These are phyloP conservation scores for Auanema freiburgensis DNA, from an alignment of 2,888 invertebrate genomes.

Conservation along the genomic window DNA sequence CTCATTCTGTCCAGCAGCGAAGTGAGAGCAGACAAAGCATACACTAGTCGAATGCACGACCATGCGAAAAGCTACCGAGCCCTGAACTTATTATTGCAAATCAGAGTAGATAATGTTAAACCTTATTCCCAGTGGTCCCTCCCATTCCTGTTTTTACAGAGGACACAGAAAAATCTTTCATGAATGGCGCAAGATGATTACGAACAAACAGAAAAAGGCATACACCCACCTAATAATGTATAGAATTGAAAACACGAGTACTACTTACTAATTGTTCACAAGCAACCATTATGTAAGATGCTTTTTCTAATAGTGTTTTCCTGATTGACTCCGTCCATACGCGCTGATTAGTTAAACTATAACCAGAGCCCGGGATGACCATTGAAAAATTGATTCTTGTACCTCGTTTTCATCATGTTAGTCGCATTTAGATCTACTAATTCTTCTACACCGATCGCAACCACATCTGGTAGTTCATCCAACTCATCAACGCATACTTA, in stretches of 20 bases:
- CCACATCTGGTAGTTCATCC: conserved; percentile 78
- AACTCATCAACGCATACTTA: conserved; percentile 32
- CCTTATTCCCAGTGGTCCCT: conserved; percentile 96
- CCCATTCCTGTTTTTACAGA: conserved; percentile 94
- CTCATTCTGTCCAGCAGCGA: conserved; percentile 97
- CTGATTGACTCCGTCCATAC: conserved; percentile 93
- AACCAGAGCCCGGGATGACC: conserved; percentile 19
- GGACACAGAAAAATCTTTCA: conserved; percentile 68
- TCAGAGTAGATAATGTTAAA: conserved; percentile 70
- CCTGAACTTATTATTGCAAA: conserved; percentile 23
- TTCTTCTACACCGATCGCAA: conserved; percentile 97
- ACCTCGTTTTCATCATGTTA: conserved; percentile 92
- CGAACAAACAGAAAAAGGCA: conserved; percentile 92
- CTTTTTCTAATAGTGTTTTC: conserved; percentile 68
- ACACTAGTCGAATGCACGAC: conserved; percentile 88
- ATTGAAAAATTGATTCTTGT: too few species aligned
- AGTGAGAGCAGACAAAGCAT: conserved; percentile 97
- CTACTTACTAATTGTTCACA: conserved; percentile 50
- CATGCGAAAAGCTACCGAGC: conserved; percentile 68
- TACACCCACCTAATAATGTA: conserved; percentile 87
- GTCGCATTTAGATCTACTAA: conserved; percentile 97
- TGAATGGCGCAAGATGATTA: conserved; percentile 82
- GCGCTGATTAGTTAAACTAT: conserved; percentile 84
- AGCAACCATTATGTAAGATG: conserved; percentile 48
- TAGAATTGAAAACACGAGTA: background rate